Evolutionary conservation across 2,888 invertebrate species (phyloP).

Genomic region (Branchipolynoe longqiensis): DNA sequence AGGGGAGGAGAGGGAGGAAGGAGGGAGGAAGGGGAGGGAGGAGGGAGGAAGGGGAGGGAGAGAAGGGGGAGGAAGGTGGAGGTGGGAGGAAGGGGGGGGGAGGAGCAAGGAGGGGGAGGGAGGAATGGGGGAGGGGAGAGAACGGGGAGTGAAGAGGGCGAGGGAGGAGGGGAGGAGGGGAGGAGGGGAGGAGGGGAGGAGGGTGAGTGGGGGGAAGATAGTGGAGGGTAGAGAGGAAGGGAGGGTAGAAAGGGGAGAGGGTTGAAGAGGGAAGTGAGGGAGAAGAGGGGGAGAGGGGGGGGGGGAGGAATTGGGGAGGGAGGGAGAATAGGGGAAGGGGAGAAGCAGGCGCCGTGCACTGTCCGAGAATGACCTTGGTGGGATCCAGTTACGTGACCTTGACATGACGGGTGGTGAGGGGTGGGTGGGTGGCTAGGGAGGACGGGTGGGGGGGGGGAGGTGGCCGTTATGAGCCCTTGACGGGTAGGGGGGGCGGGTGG

Average conservation of each 20-base stretch:
- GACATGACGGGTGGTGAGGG: not conserved
- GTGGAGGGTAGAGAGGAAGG: not conserved
- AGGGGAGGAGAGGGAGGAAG: not conserved
- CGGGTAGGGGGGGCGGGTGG: no score
- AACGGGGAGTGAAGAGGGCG: not conserved
- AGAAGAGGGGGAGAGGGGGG: not conserved
- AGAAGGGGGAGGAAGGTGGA: not conserved
- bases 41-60: not conserved
- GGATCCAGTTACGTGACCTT: not conserved
- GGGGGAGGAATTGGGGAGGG: not conserved
- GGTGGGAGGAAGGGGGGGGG: not conserved
- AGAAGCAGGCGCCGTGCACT: no score
- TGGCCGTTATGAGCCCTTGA: not conserved
- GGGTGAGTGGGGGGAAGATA: not conserved
- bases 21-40: not conserved
- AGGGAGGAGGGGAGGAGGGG: not conserved
- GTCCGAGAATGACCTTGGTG: not conserved
- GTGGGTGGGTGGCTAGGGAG: no score
- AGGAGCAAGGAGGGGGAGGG: not conserved
- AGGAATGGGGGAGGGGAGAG: not conserved
- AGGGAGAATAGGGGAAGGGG: not conserved
- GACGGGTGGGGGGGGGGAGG: not conserved
- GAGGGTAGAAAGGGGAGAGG: not conserved
- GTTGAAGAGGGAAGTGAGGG: not conserved
- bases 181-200: not conserved